Evolutionary conservation across 2,113 vertebrate genomes (phyloP).

Genomic region (Nyctibius bracteatus): DNA sequence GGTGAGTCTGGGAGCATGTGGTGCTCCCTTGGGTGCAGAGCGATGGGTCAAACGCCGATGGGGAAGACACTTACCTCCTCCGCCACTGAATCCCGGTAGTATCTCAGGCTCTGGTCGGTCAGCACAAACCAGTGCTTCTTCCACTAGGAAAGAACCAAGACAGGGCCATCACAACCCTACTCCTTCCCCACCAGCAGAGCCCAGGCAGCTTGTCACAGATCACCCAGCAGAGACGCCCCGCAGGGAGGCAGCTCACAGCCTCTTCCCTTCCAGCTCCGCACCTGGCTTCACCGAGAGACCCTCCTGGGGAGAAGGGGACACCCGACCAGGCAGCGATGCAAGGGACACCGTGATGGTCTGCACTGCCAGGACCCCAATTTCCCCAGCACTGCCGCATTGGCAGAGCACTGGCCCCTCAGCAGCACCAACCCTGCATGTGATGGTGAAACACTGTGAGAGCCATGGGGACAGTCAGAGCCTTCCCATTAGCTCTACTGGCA

Average conservation of each 20-base stretch:
- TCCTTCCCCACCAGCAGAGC: neutral
- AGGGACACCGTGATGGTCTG: neutral
- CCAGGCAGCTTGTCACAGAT: neutral
- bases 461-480: rapidly evolving
- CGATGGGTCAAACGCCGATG: rapidly evolving
- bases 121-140: slow-evolving; percentile 99
- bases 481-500: neutral
- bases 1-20: neutral
- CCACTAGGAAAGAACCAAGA: slow-evolving; percentile 79
- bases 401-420: neutral
- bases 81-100: slow-evolving; percentile 92
- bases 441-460: rapidly evolving
- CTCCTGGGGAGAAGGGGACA: neutral
- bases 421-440: rapidly evolving
- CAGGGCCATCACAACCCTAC: neutral
- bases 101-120: slow-evolving; percentile 92
- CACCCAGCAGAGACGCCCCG: rapidly evolving
- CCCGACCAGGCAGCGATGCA: neutral
- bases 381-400: rapidly evolving
- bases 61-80: slow-evolving; percentile 84
- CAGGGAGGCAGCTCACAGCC: neutral
- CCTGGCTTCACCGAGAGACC: rapidly evolving
- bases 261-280: neutral
- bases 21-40: neutral
- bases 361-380: neutral